Conservation (phyloP, 2,797 vertebrate genomes). For the Lates japonicus region DNA sequence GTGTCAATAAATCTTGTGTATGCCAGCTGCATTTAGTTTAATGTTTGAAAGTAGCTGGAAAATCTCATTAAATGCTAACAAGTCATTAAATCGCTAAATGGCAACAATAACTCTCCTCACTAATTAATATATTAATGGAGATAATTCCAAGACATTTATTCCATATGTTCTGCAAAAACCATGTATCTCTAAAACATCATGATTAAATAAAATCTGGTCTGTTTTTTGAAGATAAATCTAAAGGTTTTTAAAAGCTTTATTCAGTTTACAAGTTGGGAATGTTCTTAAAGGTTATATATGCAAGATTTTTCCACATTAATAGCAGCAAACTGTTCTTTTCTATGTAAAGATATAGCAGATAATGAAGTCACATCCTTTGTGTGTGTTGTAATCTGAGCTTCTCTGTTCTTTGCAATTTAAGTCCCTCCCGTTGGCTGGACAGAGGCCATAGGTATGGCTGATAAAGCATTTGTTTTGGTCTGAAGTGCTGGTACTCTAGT, state of each 20-base stretch:
- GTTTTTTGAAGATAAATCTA: neutral
- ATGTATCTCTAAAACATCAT: neutral
- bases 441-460: too few relatives aligned
- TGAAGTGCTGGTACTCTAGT: too few relatives aligned
- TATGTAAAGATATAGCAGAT: too few relatives aligned
- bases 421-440: too few relatives aligned
- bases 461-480: too few relatives aligned
- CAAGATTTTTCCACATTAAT: too few relatives aligned
- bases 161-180: neutral
- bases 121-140: neutral
- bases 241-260: neutral
- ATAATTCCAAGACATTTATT: neutral
- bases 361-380: too few relatives aligned
- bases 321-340: too few relatives aligned
- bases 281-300: neutral
- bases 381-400: too few relatives aligned
- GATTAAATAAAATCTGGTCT: neutral
- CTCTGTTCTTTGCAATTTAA: too few relatives aligned
- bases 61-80: neutral
- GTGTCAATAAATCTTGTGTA: conserved; percentile 2
- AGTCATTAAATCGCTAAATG: neutral
- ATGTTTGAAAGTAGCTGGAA: neutral
- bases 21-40: neutral
- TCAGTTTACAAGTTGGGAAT: neutral
- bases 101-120: neutral